Evolutionary conservation across 2,888 invertebrate species (phyloP).

Genomic region (Microctonus brassicae): DNA sequence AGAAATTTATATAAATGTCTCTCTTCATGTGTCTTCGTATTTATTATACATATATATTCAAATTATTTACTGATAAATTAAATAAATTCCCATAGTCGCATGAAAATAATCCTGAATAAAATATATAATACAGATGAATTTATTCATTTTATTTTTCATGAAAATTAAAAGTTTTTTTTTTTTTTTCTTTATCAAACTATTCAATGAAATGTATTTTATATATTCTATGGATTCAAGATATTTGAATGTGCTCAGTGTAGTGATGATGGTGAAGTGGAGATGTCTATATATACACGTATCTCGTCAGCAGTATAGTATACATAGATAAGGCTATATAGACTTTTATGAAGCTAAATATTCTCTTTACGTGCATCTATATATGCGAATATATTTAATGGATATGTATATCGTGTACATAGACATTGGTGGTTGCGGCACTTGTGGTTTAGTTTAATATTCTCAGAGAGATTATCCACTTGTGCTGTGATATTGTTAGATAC

Average conservation of each 20-base stretch:
- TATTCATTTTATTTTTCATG: too few species aligned
- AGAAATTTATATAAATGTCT: too few species aligned
- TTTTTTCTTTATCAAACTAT: background rate
- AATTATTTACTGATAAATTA: too few species aligned
- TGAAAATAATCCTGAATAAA: too few species aligned
- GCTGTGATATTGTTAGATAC: background rate
- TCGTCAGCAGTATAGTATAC: background rate
- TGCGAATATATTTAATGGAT: background rate
- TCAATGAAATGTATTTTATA: background rate
- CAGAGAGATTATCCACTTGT: background rate
- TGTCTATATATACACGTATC: background rate
- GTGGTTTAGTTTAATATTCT: conserved; percentile 6
- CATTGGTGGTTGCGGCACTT: background rate
- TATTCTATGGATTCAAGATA: background rate
- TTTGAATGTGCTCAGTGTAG: background rate
- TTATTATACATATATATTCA: too few species aligned
- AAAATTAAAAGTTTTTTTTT: too few species aligned
- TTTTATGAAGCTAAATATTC: background rate
- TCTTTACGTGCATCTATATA: background rate
- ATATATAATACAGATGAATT: too few species aligned
- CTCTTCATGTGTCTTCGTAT: too few species aligned
- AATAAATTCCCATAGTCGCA: too few species aligned
- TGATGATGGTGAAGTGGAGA: background rate
- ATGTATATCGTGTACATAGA: background rate
- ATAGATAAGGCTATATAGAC: background rate